Base-by-base conservation (phyloP, 2,797 vertebrate genomes). In the Melanogrammus aeglefinus region DNA sequence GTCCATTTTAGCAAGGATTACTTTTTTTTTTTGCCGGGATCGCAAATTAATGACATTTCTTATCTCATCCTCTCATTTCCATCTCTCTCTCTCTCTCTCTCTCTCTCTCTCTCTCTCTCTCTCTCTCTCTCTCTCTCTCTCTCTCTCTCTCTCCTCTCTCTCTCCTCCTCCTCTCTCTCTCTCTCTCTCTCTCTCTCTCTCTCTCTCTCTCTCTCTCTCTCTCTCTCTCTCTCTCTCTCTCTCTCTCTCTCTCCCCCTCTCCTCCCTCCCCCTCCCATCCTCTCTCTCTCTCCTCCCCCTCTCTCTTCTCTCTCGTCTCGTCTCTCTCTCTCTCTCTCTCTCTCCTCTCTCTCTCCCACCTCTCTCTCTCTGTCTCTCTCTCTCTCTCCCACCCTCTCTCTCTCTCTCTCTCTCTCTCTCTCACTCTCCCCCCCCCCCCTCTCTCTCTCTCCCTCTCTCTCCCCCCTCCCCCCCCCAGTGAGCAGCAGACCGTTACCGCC, bases 401-500 rank as follows among this genome's bases (percentile, higher is more conserved):
- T 6, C 51, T 1, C 18, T 57, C 0, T 2, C 51, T 24, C n/a
- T 27, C n/a, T 27, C 31, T 73, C 35, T 39, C 31, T 73, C 35
- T 72, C 51, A 12, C 69, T 57, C 51, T 57, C 51, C 7, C 51
- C n/a, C 51, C 21, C 51, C n/a, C 21, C n/a, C n/a, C 51, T 57
- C 33, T 73, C 72, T 12, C 16, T 51, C 70, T 24, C n/a, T 41
- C 13, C 4, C 2, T 47, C n/a, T 35, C 36, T 12, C 21, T 16
- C 41, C 75, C 2, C 63, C 31, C 41, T 44, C 73, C n/a, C 9
- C 70, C 33, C 27, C 29, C 39, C 39, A 51, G 57, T 80, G 90
- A 90, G 70, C 84, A 89, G 6, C 84, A 79, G 82, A 88, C 77
- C 77, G 85, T 91, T 79, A 91, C 93, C 73, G 91, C 88, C 3